A percentile compares a stretch with the other conserved stretches of the same genome.
phyloP scores from a whole-genome alignment of 2,113 vertebrate genomes.

The Antennarius striatus region DNA sequence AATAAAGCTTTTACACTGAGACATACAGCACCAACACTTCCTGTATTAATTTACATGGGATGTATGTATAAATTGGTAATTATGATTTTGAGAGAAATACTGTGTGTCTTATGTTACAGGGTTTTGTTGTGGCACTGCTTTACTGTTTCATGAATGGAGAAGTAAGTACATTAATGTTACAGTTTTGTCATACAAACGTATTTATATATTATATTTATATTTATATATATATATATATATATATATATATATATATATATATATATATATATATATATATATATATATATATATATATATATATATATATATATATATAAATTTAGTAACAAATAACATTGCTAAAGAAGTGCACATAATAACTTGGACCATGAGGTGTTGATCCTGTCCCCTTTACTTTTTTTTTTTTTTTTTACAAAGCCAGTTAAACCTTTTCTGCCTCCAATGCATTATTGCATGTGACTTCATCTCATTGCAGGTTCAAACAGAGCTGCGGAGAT shows the following conservation, averaged over 20 bases:
- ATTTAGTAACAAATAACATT: too few species aligned
- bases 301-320: too few species aligned
- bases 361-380: too few species aligned
- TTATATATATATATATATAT: too few species aligned
- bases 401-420: not conserved
- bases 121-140: conserved; percentile 93
- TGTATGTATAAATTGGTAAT: not conserved
- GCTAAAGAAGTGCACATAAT: too few species aligned
- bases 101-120: conserved; percentile 78
- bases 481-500: conserved; percentile 82
- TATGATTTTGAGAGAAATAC: not conserved
- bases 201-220: too few species aligned
- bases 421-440: not conserved
- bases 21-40: not conserved
- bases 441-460: not conserved
- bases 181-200: not conserved
- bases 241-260: too few species aligned
- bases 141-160: conserved; percentile 98
- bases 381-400: too few species aligned
- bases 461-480: conserved; percentile 70
- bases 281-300: too few species aligned
- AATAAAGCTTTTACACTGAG: too few species aligned
- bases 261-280: too few species aligned
- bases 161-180: conserved; percentile 76
- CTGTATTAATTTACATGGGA: not conserved